Conservation (phyloP, 1,140 invertebrate genomes). For the Heliothis subflexa region DNA sequence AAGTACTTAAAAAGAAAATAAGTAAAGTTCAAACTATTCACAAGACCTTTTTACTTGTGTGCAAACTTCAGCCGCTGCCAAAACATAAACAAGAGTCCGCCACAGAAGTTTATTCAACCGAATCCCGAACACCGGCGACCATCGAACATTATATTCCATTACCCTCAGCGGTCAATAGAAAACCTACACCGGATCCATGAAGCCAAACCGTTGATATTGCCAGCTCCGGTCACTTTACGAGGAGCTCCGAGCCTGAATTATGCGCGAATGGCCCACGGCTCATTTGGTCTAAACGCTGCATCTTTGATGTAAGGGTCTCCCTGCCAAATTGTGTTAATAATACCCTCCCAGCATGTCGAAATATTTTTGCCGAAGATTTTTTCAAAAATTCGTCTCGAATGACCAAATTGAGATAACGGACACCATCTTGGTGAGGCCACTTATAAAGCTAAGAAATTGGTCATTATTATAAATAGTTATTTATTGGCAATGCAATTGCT, state of each 20-base stretch:
- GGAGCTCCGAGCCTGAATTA: conserved; percentile 66
- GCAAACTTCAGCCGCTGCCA: neutral
- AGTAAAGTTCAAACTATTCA: too few species aligned
- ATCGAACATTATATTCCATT: conserved; percentile 17
- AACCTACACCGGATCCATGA: conserved; percentile 48
- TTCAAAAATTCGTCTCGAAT: neutral
- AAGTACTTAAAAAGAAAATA: too few species aligned
- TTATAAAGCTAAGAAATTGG: neutral
- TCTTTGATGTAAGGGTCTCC: conserved; percentile 57
- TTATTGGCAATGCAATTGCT: too few species aligned
- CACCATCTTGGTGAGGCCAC: neutral
- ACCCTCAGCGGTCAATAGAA: conserved; percentile 37
- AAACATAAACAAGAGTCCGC: conserved; percentile 10
- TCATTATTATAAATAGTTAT: neutral
- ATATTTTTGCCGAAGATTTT: conserved; percentile 22
- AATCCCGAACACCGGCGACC: neutral
- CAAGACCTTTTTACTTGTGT: too few species aligned
- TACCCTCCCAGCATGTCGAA: conserved; percentile 9
- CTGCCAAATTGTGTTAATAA: conserved; percentile 40
- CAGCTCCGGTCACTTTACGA: conserved; percentile 49
- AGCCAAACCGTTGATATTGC: conserved; percentile 52
- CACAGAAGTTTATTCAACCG: neutral
- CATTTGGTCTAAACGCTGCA: conserved; percentile 76
- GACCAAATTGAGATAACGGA: conserved; percentile 15
- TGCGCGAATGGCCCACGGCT: conserved; percentile 76